A percentile compares a stretch with the other conserved stretches of the same genome.
These are phyloP conservation scores for Iselma pallidipennis DNA, from an alignment of 2,888 invertebrate genomes.

Conservation along the genomic window DNA sequence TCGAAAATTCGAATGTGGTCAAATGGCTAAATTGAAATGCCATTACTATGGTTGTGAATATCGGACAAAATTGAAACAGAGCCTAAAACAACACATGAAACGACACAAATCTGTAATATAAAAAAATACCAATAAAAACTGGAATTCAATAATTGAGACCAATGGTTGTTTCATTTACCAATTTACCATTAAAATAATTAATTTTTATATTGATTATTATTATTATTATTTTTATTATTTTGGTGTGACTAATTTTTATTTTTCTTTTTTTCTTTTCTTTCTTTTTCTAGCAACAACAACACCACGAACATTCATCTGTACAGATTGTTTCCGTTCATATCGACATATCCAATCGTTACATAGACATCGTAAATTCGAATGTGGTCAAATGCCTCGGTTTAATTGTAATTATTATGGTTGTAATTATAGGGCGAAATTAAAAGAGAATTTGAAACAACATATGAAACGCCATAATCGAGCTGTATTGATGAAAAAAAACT, in stretches of 20 bases:
- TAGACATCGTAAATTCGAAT: conserved; percentile 71
- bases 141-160: too few relatives aligned
- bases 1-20: conserved; percentile 37
- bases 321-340: conserved; percentile 61
- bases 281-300: too few relatives aligned
- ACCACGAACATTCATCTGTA: conserved; percentile 57
- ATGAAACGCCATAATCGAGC: background rate
- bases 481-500: background rate
- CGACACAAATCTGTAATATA: too few relatives aligned
- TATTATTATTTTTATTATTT: too few relatives aligned
- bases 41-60: conserved; percentile 31
- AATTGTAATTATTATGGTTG: conserved; percentile 55
- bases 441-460: conserved; percentile 11
- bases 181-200: too few relatives aligned
- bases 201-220: conserved; percentile 19
- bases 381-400: conserved; percentile 68
- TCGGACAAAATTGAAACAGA: conserved; percentile 16
- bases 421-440: conserved; percentile 16
- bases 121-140: too few relatives aligned
- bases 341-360: conserved; percentile 64
- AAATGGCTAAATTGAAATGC: conserved; percentile 35
- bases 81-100: conserved; percentile 8
- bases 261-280: too few relatives aligned
- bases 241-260: too few relatives aligned
- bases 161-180: too few relatives aligned